Percentiles rank a stretch among this genome's conserved stretches.
Conservation (phyloP, 2,113 vertebrate genomes). For the Colaptes auratus region DNA sequence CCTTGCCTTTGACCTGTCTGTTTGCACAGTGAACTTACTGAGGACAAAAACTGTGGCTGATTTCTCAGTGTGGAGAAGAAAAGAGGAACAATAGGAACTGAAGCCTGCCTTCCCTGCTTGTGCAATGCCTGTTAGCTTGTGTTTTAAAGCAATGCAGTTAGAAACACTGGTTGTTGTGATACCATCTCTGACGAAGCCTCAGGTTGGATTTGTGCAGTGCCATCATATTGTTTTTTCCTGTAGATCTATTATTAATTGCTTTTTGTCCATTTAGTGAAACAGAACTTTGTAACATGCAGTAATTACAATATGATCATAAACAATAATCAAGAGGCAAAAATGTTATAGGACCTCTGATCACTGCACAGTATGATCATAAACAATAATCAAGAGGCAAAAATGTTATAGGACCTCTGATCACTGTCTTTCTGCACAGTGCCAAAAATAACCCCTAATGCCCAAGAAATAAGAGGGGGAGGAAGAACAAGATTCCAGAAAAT, state of each 20-base stretch:
- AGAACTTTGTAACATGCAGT: neutral
- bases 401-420: neutral
- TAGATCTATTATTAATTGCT: neutral
- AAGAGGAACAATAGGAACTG: neutral
- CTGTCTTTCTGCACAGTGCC: neutral
- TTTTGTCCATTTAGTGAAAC: neutral
- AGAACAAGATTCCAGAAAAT: neutral
- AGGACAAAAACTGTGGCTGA: neutral
- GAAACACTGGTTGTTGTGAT: neutral
- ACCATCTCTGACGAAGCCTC: neutral
- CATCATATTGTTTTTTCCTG: neutral
- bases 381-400: neutral
- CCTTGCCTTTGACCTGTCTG: neutral
- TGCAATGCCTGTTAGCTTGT: neutral
- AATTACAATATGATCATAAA: neutral
- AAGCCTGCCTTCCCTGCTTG: neutral
- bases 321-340: neutral
- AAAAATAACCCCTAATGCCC: neutral
- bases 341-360: neutral
- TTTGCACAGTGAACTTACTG: neutral
- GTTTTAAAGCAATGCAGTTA: neutral
- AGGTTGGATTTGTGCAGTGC: neutral
- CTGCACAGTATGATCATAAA: neutral
- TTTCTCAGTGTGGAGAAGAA: neutral
- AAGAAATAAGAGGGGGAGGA: neutral